Evolutionary conservation across 2,113 vertebrate species (phyloP), one percentile per base, ranked within the genome.

Genomic region (Mugil cephalus): DNA sequence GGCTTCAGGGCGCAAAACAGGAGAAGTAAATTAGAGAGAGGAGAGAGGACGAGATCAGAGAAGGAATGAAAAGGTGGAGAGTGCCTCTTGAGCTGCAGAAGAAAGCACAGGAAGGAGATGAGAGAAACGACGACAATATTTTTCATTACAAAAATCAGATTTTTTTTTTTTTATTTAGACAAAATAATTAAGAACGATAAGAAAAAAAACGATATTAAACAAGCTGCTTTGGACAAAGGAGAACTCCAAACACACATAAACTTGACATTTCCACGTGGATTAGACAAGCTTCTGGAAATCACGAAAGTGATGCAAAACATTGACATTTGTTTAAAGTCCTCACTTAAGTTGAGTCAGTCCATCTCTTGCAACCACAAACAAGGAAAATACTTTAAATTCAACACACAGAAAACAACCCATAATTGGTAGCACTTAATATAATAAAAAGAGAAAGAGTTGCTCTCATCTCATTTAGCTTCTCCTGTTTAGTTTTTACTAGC

Each of bases 11-110:
- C 19, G 6, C 24, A 55, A 63, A 84, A 65, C 74, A 72, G 54
- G 82, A 79, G 85, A 62, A 76, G 69, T 79, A 78, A 87, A 88
- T 85, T 74, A 80, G 62, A 79, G 50, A 60, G 74, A 38, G 63
- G 38, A 78, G 54, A 77, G 66, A 74, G 51, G 54, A 48, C 60
- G 42, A 76, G 68, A 83, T 55, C 74, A 84, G 65, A 77, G 63
- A 46, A 69, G 74, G 50, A 66, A 74, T 58, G 84, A 73, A 80
- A 79, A 48, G 53, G 38, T 61, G 17, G 47, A 48, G 39, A 79
- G 69, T 18, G 69, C 6, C 73, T 73, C 85, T 85, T 4, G 3
- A 82, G 70, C 70, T 74, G 74, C 48, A 72, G 51, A 43, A 21
- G 18, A 56, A 38, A 18, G 12, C 17, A 24, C 1, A 38, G 59